These are phyloP conservation scores for Drosophila sucinea DNA, from an alignment of 1,140 invertebrate genomes.

Conservation along the genomic window DNA sequence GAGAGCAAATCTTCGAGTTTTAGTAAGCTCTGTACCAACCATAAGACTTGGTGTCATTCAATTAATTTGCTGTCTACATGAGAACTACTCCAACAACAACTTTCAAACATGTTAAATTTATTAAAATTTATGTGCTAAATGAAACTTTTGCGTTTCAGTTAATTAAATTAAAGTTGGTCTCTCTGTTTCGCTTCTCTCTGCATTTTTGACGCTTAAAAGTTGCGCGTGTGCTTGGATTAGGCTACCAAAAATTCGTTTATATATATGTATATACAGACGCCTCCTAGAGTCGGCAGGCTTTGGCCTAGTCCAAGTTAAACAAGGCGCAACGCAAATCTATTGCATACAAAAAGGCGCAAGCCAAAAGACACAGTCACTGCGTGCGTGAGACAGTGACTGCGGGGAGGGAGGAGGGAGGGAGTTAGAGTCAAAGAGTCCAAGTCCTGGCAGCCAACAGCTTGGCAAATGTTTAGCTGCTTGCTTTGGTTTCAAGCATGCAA, in stretches of 20 bases:
- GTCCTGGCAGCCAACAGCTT: conserved; percentile 59
- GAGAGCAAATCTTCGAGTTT: no score
- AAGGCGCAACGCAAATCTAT: conserved; percentile 44
- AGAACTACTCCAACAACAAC: background rate
- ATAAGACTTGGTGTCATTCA: no score
- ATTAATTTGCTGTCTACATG: no score
- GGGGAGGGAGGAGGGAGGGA: conserved; percentile 6
- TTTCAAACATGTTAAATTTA: background rate
- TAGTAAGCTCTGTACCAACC: no score
- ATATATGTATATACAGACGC: conserved; percentile 11
- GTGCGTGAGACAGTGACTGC: background rate
- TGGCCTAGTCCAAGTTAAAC: conserved; percentile 43
- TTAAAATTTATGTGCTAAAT: conserved; percentile 4
- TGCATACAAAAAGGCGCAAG: conserved; percentile 33
- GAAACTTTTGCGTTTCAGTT: conserved; percentile 28
- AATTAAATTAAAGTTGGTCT: conserved; percentile 74
- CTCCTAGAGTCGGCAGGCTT: background rate
- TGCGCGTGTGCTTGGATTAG: conserved; percentile 32
- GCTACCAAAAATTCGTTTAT: conserved; percentile 39
- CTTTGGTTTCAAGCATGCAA: conserved; percentile 43
- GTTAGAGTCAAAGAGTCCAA: conserved; percentile 11
- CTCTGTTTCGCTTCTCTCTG: background rate
- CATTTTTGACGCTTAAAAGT: conserved; percentile 17
- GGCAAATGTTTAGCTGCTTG: conserved; percentile 65
- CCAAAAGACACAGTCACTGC: conserved; percentile 9